Conservation (phyloP, 2,888 invertebrate genomes). For the Timema cristinae region DNA sequence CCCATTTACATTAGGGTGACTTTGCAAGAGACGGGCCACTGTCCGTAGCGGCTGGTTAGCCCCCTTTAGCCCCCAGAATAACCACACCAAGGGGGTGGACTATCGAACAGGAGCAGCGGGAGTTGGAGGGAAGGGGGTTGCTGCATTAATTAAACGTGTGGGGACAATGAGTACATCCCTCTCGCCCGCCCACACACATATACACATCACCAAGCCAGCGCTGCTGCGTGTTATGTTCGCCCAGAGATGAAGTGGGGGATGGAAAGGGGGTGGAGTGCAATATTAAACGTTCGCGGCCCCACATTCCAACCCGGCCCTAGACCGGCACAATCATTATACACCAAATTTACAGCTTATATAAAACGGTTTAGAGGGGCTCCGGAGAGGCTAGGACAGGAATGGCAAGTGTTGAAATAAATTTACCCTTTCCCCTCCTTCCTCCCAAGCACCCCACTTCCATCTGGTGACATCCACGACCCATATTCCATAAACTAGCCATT, state of each 20-base stretch:
- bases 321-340: conserved; percentile 31
- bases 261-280: conserved; percentile 31
- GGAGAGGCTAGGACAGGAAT: conserved; percentile 17
- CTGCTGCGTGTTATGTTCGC: conserved; percentile 11
- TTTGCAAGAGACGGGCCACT: no score
- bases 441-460: conserved; percentile 6
- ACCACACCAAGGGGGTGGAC: not conserved
- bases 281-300: conserved; percentile 28
- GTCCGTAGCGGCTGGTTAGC: no score
- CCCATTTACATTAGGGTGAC: no score
- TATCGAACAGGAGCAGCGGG: conserved; percentile 5
- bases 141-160: conserved; percentile 30
- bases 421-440: not conserved
- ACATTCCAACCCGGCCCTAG: conserved; percentile 24
- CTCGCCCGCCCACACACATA: conserved; percentile 1
- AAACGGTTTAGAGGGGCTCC: conserved; percentile 28
- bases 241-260: conserved; percentile 12
- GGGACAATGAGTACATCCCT: conserved; percentile 24
- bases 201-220: not conserved
- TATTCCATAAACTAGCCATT: conserved; percentile 27
- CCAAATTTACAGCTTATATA: conserved; percentile 34
- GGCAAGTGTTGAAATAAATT: conserved; percentile 32
- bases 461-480: conserved; percentile 22
- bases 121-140: conserved; percentile 15
- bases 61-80: not conserved